A percentile compares a stretch with the other conserved stretches of the same genome.
Conservation (phyloP, 2,888 invertebrate genomes). For the Epirrhoe tristata region DNA sequence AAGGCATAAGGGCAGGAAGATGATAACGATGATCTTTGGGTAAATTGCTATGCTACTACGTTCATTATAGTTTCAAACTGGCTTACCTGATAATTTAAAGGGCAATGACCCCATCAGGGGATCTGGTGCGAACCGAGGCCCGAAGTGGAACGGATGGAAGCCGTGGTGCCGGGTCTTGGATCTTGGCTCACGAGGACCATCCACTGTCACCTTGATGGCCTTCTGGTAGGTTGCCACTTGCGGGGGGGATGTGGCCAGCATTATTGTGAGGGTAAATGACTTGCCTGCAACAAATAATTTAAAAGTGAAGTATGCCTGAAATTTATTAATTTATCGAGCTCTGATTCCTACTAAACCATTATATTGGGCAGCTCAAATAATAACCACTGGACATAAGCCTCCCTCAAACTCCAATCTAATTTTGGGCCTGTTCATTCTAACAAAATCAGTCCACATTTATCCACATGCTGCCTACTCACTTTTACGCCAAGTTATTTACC, state of each 20-base stretch:
- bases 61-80: too few species aligned
- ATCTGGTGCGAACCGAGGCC: conserved; percentile 93
- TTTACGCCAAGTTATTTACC: too few species aligned
- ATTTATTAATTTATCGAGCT: too few species aligned
- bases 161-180: conserved; percentile 96
- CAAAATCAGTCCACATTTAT: too few species aligned
- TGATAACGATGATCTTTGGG: too few species aligned
- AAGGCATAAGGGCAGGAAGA: too few species aligned
- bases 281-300: conserved; percentile 89
- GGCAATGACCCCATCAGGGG: conserved; percentile 91
- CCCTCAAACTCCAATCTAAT: too few species aligned
- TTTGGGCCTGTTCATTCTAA: too few species aligned
- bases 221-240: conserved; percentile 98
- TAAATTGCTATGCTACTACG: too few species aligned
- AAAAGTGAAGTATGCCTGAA: neutral
- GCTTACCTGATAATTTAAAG: conserved; percentile 95
- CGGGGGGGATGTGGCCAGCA: conserved; percentile 96
- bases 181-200: conserved; percentile 98
- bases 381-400: neutral
- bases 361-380: neutral
- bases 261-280: conserved; percentile 98
- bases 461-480: too few species aligned
- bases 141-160: conserved; percentile 96
- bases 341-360: too few species aligned
- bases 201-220: conserved; percentile 99